These are phyloP conservation scores for Ctenicera cuprea DNA, from an alignment of 2,888 invertebrate species.

Conservation along the genomic window DNA sequence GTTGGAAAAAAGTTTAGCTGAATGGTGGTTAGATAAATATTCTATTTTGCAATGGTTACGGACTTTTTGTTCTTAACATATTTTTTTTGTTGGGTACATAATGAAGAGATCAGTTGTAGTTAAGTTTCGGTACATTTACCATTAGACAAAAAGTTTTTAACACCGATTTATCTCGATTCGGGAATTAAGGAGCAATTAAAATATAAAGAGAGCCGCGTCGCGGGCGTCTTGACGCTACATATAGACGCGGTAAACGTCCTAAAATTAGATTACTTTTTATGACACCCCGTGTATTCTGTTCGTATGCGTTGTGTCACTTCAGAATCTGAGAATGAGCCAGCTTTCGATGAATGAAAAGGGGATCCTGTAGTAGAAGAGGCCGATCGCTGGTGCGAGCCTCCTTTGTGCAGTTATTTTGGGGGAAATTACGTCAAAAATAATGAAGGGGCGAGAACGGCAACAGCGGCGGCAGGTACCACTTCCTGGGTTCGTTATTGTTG, in stretches of 20 bases:
- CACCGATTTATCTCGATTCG: slow-evolving; percentile 40
- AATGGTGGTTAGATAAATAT: too few species aligned
- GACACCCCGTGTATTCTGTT: slow-evolving; percentile 29
- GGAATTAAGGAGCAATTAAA: slow-evolving; percentile 49
- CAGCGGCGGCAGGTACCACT: slow-evolving; percentile 23
- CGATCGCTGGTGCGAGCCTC: too few species aligned
- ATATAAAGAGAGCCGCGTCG: slow-evolving; percentile 40
- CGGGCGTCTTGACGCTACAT: slow-evolving; percentile 48
- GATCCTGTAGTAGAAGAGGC: neutral
- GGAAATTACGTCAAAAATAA: slow-evolving; percentile 29
- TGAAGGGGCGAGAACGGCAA: slow-evolving; percentile 8
- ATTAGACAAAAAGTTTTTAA: too few species aligned
- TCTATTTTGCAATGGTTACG: too few species aligned
- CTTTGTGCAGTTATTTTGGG: slow-evolving; percentile 5
- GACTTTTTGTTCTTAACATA: too few species aligned
- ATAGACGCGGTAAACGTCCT: slow-evolving; percentile 44
- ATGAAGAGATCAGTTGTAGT: too few species aligned
- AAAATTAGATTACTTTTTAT: slow-evolving; percentile 47
- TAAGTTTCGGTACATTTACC: too few species aligned
- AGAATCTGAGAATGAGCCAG: slow-evolving; percentile 8
- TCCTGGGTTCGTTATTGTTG: slow-evolving; percentile 22
- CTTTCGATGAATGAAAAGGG: slow-evolving; percentile 21
- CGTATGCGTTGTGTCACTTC: slow-evolving; percentile 6
- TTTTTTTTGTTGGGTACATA: too few species aligned
- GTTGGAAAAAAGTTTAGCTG: too few species aligned